phyloP scores from a whole-genome alignment of 2,113 vertebrate species.

The Labrus mixtus region DNA sequence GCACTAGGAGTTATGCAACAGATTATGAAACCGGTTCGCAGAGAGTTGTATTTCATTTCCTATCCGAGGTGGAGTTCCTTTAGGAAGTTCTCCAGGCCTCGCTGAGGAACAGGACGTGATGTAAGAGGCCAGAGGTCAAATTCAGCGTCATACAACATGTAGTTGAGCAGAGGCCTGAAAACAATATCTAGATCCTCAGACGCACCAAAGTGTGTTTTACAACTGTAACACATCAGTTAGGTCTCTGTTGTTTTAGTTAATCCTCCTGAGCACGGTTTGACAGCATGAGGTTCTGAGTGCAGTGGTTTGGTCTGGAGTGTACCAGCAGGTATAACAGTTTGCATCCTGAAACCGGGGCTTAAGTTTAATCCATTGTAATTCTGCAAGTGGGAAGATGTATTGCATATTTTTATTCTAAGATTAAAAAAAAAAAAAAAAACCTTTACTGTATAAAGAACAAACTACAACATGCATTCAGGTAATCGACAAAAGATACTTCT shows the following conservation, averaged over 20 bases:
- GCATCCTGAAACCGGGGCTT: background rate
- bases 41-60: conserved; percentile 15
- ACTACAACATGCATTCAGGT: no score
- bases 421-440: no score
- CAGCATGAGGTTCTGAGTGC: conserved; percentile 46
- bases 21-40: conserved; percentile 25
- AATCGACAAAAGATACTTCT: no score
- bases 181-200: no score
- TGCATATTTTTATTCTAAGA: no score
- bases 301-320: conserved; percentile 14
- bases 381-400: no score
- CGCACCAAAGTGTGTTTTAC: background rate
- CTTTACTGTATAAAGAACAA: no score
- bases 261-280: conserved; percentile 49
- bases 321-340: background rate
- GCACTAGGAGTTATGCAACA: conserved; percentile 25
- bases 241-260: background rate
- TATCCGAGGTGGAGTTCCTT: conserved; percentile 34
- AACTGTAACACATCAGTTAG: conserved; percentile 12
- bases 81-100: conserved; percentile 24
- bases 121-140: conserved; percentile 25
- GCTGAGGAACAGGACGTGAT: conserved; percentile 39
- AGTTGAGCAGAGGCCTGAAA: background rate
- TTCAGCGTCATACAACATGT: background rate
- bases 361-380: no score